These are phyloP conservation scores for Struthidea cinerea DNA, from an alignment of 2,113 vertebrate species.

Conservation along the genomic window DNA sequence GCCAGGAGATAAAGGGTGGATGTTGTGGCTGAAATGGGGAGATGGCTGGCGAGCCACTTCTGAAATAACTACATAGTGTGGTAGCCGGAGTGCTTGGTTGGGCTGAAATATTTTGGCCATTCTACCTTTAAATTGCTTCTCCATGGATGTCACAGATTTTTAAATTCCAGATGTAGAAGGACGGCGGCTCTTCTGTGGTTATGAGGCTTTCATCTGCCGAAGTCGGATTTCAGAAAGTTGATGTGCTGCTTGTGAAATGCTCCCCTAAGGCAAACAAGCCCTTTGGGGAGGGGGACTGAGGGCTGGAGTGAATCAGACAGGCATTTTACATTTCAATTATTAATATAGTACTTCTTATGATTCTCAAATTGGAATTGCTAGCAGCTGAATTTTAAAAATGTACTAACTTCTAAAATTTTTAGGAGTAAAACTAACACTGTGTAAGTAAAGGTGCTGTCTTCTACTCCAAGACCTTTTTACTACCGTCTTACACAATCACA, in stretches of 20 bases:
- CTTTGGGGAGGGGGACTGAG: slow-evolving; percentile 9
- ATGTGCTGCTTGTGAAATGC: slow-evolving; percentile 32
- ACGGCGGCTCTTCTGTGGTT: background rate
- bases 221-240: background rate
- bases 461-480: background rate
- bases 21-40: background rate
- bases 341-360: background rate
- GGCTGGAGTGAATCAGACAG: slow-evolving; percentile 18
- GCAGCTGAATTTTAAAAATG: slow-evolving; percentile 58
- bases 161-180: background rate
- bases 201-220: background rate
- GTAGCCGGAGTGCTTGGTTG: background rate
- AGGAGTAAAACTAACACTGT: background rate
- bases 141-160: background rate
- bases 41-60: background rate
- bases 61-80: accelerated
- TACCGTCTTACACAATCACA: background rate
- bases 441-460: background rate
- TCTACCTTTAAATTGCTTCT: background rate
- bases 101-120: background rate
- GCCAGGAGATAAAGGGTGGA: background rate
- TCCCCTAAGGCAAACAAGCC: slow-evolving; percentile 15
- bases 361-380: slow-evolving; percentile 25
- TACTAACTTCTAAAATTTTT: background rate
- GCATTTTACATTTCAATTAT: slow-evolving; percentile 43